Conservation (phyloP, 2,888 invertebrate genomes). For the Hydrotaea cyrtoneurina region DNA sequence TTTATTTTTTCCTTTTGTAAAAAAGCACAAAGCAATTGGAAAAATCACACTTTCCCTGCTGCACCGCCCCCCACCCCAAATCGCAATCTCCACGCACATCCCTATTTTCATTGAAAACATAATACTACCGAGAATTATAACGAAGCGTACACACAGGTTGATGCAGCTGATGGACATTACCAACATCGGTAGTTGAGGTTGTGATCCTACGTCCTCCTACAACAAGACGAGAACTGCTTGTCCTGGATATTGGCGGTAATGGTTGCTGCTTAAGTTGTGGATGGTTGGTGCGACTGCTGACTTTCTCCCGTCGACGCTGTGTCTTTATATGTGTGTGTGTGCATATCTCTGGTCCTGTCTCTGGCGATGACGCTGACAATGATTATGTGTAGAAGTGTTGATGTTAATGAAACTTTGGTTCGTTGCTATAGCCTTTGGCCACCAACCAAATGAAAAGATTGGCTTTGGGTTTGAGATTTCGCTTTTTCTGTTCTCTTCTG, state of each 20-base stretch:
- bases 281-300: conserved; percentile 42
- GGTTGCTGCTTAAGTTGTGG: conserved; percentile 49
- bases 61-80: not conserved
- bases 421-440: conserved; percentile 59
- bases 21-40: conserved; percentile 38
- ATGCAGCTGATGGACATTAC: conserved; percentile 39
- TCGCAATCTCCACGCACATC: not conserved
- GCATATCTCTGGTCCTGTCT: not conserved
- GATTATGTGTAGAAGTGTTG: conserved; percentile 39
- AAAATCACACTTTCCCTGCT: conserved; percentile 36
- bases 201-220: not conserved
- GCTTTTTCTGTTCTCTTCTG: not conserved
- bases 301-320: not conserved
- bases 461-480: conserved; percentile 54
- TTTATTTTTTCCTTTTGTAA: not conserved
- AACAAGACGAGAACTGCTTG: not conserved
- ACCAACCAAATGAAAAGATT: conserved; percentile 55
- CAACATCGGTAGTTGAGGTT: conserved; percentile 24
- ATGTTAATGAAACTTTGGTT: conserved; percentile 39
- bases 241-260: conserved; percentile 11
- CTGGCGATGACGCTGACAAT: conserved; percentile 39
- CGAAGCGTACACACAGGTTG: not conserved
- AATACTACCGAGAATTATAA: conserved; percentile 34
- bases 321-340: not conserved
- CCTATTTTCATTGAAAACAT: not conserved